Percentiles rank a stretch among this genome's conserved stretches.
These are phyloP conservation scores for Pseudorectes ferrugineus DNA, from an alignment of 2,113 vertebrate genomes.

Conservation along the genomic window DNA sequence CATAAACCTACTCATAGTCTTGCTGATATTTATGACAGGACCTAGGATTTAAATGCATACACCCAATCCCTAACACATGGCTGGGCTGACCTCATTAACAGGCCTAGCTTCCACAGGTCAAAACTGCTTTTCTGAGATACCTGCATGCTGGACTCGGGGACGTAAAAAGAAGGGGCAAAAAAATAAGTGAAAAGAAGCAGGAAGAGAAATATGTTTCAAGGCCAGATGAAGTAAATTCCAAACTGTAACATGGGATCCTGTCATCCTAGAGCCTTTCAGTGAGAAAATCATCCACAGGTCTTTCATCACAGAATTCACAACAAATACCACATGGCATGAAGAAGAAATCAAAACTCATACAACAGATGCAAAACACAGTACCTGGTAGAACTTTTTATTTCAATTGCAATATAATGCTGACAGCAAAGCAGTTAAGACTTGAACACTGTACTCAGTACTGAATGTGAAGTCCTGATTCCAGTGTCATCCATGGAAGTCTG, in stretches of 20 bases:
- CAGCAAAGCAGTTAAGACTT: not conserved
- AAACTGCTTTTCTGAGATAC: not conserved
- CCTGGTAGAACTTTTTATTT: not conserved
- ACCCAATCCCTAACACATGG: not conserved
- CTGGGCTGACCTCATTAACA: not conserved
- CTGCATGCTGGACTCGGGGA: not conserved
- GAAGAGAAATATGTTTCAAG: not conserved
- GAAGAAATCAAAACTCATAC: not conserved
- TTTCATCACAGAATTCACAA: not conserved
- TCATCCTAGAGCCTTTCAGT: not conserved
- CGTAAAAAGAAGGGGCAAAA: not conserved
- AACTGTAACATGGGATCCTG: not conserved
- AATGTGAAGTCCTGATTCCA: not conserved
- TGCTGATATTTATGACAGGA: not conserved
- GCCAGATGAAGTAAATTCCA: not conserved
- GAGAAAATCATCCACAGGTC: not conserved
- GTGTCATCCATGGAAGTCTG: not conserved
- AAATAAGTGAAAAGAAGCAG: not conserved
- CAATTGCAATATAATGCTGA: not conserved
- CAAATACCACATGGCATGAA: not conserved
- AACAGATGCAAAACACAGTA: not conserved
- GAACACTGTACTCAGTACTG: not conserved
- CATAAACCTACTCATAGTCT: not conserved
- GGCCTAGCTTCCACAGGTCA: not conserved
- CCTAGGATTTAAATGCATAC: not conserved